Base-by-base conservation (phyloP, 2,888 invertebrate genomes). In the Scaptomyza cyrtandrae region DNA sequence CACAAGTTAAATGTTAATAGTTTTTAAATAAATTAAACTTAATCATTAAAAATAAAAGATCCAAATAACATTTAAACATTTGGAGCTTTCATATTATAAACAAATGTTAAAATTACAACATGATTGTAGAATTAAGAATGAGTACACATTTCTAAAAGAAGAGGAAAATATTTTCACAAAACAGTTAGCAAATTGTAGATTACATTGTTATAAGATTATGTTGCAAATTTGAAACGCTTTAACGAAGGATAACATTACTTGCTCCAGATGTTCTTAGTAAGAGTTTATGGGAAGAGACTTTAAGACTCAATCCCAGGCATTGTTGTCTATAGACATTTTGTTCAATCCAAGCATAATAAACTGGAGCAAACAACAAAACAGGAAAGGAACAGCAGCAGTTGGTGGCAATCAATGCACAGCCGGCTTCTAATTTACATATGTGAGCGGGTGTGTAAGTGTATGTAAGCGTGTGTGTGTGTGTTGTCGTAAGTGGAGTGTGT, bases 351-450 rank as follows among this genome's bases (percentile, higher is more conserved):
- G 13, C 52, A 54, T 45, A 58, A 73, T 54, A 58, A 65, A 55
- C 57, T 50, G 49, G 13, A 29, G 39, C 33, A 53, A 53, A 44
- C 31, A 73, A 16, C 53, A 41, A 39, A 43, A 37, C 46, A 19
- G 10, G 31, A 37, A 70, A 29, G 10, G 31, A 37, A 70, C 16
- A 41, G 48, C 45, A 60, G 33, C 69, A 56, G 61, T 50, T 60
- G 63, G 58, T 41, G 57, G 48, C 72, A 83, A 67, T 80, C 83
- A 64, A 58, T 71, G 79, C 71, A 65, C 70, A 70, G 10, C 48
- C 54, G 67, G 64, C 43, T 49, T 46, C 62, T 55, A 54, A 80
- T 86, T 82, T 86, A 56, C 86, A 82, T 86, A 78, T 60, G 45
- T 56, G 29, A 33, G 31, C 39, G 16, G 14, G 35, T 48, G 39